phyloP scores from a whole-genome alignment of 53 echinoderm and acorn worm genomes.

The Arbacia lixula region DNA sequence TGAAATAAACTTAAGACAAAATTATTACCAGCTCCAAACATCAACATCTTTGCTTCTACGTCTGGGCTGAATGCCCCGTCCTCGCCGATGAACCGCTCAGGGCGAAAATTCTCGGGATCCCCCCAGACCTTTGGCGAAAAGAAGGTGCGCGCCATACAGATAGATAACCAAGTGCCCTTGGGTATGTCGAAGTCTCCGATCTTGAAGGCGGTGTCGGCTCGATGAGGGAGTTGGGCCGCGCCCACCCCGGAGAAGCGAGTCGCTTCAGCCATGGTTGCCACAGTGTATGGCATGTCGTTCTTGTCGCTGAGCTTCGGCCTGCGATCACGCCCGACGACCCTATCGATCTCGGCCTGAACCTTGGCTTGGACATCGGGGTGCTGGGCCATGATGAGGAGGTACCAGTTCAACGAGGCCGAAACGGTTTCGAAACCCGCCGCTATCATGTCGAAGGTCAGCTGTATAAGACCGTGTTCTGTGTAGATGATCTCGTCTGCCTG shows the following conservation, averaged over 20 bases:
- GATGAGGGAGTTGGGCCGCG: neutral
- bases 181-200: neutral
- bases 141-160: neutral
- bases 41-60: neutral
- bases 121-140: neutral
- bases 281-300: neutral
- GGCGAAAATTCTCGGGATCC: neutral
- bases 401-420: neutral
- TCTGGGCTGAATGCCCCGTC: neutral
- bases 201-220: neutral
- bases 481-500: too few species aligned
- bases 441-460: slow-evolving; percentile 3
- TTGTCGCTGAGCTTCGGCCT: neutral
- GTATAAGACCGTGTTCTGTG: neutral
- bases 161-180: neutral
- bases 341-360: neutral
- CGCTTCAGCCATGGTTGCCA: neutral
- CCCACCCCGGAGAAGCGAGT: neutral
- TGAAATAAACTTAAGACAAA: too few species aligned
- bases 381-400: slow-evolving; percentile 28
- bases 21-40: neutral
- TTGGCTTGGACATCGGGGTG: slow-evolving; percentile 6
- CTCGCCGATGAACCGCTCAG: neutral
- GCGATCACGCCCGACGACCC: neutral
- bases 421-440: slow-evolving; percentile 15